Evolutionary conservation across 2,888 invertebrate genomes (phyloP).

Genomic region (Andrena fulva): DNA sequence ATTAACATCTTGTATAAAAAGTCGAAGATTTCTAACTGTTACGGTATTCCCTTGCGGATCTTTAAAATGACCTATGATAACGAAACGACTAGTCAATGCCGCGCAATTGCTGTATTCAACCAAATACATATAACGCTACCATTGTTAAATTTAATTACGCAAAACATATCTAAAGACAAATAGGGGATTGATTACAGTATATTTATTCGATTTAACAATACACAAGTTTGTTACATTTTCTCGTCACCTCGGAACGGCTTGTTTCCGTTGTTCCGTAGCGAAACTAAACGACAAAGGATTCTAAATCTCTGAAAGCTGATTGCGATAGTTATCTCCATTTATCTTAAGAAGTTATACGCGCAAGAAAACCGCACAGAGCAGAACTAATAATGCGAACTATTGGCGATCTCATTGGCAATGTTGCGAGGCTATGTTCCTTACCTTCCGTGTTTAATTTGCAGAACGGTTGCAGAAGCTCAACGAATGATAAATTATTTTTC

Average conservation of each 20-base stretch:
- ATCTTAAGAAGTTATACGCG: no score
- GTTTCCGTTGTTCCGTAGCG: neutral
- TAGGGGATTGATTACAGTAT: neutral
- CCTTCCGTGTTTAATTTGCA: constrained; percentile 91
- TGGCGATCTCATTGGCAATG: neutral
- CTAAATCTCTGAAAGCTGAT: neutral
- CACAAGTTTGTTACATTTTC: neutral
- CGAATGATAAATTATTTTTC: constrained; percentile 96
- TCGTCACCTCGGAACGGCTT: neutral
- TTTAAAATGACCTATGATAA: constrained; percentile 90
- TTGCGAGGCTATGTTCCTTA: constrained; percentile 78
- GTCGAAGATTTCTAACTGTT: constrained; percentile 90
- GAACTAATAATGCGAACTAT: no score
- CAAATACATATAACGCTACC: neutral
- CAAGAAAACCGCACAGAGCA: no score
- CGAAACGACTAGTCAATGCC: neutral
- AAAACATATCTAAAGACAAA: neutral
- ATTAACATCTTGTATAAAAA: constrained; percentile 93
- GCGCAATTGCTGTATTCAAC: neutral
- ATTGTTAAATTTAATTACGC: neutral
- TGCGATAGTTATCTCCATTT: no score
- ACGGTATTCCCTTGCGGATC: constrained; percentile 92
- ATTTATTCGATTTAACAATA: neutral
- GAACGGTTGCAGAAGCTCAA: constrained; percentile 96
- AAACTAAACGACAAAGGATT: neutral